Conservation (phyloP, 1,140 invertebrate genomes). For the Cheumatopsyche charites region DNA sequence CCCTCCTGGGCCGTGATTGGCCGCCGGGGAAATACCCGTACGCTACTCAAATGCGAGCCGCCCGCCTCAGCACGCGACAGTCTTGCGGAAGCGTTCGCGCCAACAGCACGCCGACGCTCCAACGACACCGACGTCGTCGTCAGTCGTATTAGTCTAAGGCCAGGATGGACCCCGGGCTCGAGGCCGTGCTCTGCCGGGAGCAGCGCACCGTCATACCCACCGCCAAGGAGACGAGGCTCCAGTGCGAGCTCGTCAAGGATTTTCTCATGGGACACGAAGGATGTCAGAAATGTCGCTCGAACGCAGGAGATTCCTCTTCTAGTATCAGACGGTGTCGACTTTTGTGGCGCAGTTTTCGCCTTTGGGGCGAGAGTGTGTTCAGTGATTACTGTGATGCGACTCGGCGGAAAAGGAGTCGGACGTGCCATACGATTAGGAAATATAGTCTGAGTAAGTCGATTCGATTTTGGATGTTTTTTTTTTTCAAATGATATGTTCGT, state of each 20-base stretch:
- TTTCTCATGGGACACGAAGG: no score
- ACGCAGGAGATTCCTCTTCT: no score
- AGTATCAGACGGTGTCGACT: no score
- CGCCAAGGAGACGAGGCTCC: neutral
- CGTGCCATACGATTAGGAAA: neutral
- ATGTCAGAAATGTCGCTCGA: no score
- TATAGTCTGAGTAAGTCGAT: slow-evolving; percentile 10
- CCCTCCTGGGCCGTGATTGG: slow-evolving; percentile 17
- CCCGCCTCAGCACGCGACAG: neutral
- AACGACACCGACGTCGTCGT: neutral
- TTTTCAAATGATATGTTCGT: neutral
- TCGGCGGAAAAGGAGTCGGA: slow-evolving; percentile 38
- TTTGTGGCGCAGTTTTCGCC: neutral
- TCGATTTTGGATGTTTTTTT: neutral
- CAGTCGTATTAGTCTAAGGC: no score
- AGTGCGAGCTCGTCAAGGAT: neutral
- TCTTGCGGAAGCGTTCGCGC: neutral
- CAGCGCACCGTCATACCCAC: slow-evolving; percentile 43
- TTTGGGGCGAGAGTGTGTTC: neutral
- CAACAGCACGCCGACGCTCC: neutral
- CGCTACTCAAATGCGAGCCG: neutral
- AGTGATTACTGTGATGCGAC: slow-evolving; percentile 33
- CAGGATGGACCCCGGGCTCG: slow-evolving; percentile 26
- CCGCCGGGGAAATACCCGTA: slow-evolving; percentile 8
- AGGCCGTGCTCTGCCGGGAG: slow-evolving; percentile 38